A percentile compares a stretch with the other conserved stretches of the same genome.
phyloP scores from a whole-genome alignment of 2,113 vertebrate species.

The Gasterosteus nipponicus region DNA sequence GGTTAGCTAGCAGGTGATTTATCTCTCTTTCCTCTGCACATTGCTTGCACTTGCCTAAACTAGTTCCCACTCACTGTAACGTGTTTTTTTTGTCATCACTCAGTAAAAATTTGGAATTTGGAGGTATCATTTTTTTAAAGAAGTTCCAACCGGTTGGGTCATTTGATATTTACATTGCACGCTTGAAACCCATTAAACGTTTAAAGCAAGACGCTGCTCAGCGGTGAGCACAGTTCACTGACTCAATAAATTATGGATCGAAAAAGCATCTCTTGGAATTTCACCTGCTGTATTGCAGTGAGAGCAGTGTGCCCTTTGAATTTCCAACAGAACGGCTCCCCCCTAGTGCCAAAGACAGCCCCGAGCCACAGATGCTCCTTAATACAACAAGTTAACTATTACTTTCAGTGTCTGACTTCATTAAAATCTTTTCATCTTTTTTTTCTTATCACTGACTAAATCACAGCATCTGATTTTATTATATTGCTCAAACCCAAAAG shows the following conservation, averaged over 20 bases:
- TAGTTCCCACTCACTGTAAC: conserved; percentile 21
- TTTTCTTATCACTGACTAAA: neutral
- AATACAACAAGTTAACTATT: neutral
- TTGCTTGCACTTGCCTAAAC: neutral
- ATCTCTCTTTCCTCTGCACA: conserved; percentile 7
- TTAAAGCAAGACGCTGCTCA: conserved; percentile 50
- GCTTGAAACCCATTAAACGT: conserved; percentile 45
- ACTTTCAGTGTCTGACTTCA: neutral
- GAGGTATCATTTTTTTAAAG: neutral
- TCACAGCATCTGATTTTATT: neutral
- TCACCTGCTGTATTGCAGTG: conserved; percentile 37
- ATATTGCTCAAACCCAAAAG: neutral
- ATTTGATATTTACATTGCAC: conserved; percentile 40
- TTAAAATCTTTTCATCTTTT: neutral
- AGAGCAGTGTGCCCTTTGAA: conserved; percentile 39
- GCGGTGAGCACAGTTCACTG: conserved; percentile 45
- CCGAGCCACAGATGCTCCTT: neutral
- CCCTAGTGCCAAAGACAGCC: conserved; percentile 69
- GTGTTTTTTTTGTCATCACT: conserved; percentile 13
- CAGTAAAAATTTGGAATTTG: neutral
- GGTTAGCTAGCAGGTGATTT: conserved; percentile 54
- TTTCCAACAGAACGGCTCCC: conserved; percentile 79
- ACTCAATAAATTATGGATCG: conserved; percentile 72
- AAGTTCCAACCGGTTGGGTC: neutral
- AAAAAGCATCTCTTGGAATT: conserved; percentile 50